phyloP scores from a whole-genome alignment of 2,113 vertebrate genomes.

The Carassius auratus region DNA sequence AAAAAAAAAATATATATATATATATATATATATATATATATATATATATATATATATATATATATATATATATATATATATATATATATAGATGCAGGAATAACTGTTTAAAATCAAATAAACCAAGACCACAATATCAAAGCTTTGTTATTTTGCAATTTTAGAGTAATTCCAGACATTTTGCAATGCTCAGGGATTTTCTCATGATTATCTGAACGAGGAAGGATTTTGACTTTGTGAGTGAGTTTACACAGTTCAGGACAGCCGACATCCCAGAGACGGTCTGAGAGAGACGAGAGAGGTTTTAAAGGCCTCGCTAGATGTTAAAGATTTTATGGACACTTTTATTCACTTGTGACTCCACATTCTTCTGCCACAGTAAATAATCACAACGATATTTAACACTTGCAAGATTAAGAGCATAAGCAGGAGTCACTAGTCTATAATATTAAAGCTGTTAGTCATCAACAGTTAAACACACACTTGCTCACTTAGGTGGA shows the following conservation, averaged over 20 bases:
- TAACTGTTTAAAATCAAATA: not conserved
- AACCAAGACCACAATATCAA: not conserved
- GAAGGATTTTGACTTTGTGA: not conserved
- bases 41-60: too few species aligned
- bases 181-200: not conserved
- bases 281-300: conserved; percentile 1
- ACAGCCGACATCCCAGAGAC: not conserved
- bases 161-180: not conserved
- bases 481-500: not conserved
- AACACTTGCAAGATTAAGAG: not conserved
- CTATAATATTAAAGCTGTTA: not conserved
- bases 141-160: not conserved
- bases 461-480: not conserved
- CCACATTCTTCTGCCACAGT: conserved; percentile 34
- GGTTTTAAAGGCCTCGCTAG: conserved; percentile 20
- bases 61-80: too few species aligned
- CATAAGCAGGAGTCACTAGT: not conserved
- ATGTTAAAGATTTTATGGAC: conserved; percentile 43
- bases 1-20: too few species aligned
- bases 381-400: conserved; percentile 54
- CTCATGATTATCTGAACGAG: not conserved
- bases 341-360: conserved; percentile 42
- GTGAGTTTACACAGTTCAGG: conserved; percentile 2
- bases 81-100: too few species aligned
- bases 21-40: too few species aligned